Percentiles rank a stretch among this genome's conserved stretches.
Conservation (phyloP, 2,113 vertebrate species). For the Barnardius zonarius region DNA sequence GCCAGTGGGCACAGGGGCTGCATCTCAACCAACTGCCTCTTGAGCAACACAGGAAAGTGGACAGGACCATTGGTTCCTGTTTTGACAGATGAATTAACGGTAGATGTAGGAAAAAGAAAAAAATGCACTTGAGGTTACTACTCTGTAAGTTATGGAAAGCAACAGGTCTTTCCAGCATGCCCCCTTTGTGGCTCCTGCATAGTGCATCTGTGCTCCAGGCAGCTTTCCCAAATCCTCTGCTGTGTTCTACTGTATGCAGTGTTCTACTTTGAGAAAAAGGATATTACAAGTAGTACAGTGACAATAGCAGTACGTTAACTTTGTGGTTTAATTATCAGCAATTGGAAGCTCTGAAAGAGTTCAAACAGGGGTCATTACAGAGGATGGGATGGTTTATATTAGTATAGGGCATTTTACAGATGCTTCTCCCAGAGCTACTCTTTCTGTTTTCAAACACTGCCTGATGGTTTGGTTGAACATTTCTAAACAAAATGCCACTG, state of each 20-base stretch:
- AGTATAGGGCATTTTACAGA: not conserved
- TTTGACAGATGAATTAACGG: not conserved
- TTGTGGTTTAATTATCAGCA: not conserved
- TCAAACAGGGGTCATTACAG: not conserved
- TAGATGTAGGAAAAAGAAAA: not conserved
- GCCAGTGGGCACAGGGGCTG: fast-evolving
- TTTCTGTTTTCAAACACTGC: not conserved
- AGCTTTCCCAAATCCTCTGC: not conserved
- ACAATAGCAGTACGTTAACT: not conserved
- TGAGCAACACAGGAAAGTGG: fast-evolving
- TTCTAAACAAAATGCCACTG: not conserved
- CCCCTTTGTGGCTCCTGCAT: fast-evolving
- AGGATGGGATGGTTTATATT: not conserved
- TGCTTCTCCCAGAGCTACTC: not conserved
- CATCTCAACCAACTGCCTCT: not conserved
- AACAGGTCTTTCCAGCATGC: not conserved
- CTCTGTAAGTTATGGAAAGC: not conserved
- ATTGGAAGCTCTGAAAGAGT: not conserved
- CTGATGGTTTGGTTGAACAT: not conserved
- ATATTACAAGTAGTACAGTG: not conserved
- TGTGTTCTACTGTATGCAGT: not conserved
- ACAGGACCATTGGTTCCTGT: not conserved
- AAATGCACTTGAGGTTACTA: not conserved
- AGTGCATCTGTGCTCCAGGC: fast-evolving
- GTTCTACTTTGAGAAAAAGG: not conserved